Percentiles rank a stretch among this genome's conserved stretches.
phyloP scores from a whole-genome alignment of 1,140 invertebrate species.

The Harpegnathos saltator region DNA sequence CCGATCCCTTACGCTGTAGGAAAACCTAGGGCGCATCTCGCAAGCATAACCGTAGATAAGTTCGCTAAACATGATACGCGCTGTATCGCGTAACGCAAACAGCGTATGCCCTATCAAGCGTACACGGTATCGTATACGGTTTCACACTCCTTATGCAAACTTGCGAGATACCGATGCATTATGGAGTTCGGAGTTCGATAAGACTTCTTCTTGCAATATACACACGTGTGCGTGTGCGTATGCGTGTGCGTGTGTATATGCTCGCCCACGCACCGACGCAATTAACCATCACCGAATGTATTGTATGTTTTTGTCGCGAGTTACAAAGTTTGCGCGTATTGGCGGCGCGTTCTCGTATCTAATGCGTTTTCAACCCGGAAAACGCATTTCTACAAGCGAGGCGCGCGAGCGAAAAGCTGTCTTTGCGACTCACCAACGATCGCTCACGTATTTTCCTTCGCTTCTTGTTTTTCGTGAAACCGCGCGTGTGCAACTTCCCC shows the following conservation, averaged over 20 bases:
- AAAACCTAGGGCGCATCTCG: background rate
- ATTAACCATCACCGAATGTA: too few species aligned
- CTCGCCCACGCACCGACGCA: too few species aligned
- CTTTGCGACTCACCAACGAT: background rate
- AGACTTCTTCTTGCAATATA: background rate
- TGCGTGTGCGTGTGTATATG: too few species aligned
- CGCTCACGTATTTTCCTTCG: too few species aligned
- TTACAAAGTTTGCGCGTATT: too few species aligned
- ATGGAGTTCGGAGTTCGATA: background rate
- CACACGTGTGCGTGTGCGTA: too few species aligned
- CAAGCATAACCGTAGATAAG: constrained; percentile 10
- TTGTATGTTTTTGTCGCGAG: too few species aligned
- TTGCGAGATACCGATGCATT: background rate
- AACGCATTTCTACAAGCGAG: too few species aligned
- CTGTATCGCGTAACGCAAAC: constrained; percentile 42
- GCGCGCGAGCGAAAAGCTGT: background rate
- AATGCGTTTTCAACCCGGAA: too few species aligned
- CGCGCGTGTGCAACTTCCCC: background rate
- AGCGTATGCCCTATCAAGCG: background rate
- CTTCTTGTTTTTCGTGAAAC: background rate
- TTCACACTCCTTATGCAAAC: constrained; percentile 23
- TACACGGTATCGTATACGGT: constrained; percentile 6
- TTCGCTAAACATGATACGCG: background rate
- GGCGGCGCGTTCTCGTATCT: too few species aligned
- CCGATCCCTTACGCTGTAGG: background rate